These are phyloP conservation scores for Drosophila fuyamai DNA, from an alignment of 1,140 invertebrate genomes.

Conservation along the genomic window DNA sequence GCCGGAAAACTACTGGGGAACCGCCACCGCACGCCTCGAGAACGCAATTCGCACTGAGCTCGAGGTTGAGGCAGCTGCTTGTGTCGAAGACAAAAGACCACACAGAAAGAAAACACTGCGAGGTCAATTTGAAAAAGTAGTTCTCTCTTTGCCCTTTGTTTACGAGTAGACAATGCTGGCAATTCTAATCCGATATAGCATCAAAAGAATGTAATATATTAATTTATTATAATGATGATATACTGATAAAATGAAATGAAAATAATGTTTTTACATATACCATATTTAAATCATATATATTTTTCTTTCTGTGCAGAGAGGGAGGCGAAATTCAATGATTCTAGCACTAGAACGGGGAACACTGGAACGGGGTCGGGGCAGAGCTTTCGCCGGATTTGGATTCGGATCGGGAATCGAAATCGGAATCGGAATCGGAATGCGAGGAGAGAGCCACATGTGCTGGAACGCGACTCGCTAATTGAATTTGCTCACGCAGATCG, in stretches of 20 bases:
- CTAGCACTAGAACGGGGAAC: background rate
- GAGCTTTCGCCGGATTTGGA: slow-evolving; percentile 43
- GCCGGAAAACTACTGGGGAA: slow-evolving; percentile 10
- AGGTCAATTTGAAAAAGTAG: no score
- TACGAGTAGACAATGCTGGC: no score
- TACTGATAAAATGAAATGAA: no score
- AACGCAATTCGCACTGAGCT: slow-evolving; percentile 71
- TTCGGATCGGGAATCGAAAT: background rate
- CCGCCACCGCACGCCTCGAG: slow-evolving; percentile 56
- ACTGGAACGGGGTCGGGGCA: slow-evolving; percentile 24
- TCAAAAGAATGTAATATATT: no score
- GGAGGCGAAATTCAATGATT: background rate
- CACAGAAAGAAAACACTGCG: background rate
- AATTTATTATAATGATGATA: no score
- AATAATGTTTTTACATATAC: no score
- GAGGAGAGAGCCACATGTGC: slow-evolving; percentile 17
- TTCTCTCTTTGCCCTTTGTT: no score
- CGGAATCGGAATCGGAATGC: background rate
- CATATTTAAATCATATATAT: no score
- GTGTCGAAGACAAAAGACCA: background rate
- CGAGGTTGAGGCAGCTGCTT: slow-evolving; percentile 30
- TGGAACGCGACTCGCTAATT: slow-evolving; percentile 30
- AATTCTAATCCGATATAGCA: no score
- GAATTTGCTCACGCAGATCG: slow-evolving; percentile 13
- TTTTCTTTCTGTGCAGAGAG: slow-evolving; percentile 6